Base-by-base conservation (phyloP, 2,113 vertebrate species). In the Ammodytes marinus region DNA sequence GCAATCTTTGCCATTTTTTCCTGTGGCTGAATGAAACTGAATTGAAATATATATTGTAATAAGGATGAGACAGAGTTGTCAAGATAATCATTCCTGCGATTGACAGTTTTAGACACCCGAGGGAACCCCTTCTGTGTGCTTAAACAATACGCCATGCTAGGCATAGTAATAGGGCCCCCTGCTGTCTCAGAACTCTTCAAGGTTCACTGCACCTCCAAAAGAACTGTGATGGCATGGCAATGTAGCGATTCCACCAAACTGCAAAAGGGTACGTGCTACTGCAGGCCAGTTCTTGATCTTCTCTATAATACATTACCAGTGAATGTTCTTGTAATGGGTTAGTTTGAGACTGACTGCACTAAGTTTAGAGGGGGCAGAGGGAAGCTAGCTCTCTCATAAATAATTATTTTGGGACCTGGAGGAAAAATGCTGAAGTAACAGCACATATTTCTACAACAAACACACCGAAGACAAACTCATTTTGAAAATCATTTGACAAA, bases 281-380 rank as follows among this genome's bases (percentile, higher is more conserved):
- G 64, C 87, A 76, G 61, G 83, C 66, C 76, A 73, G 53, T 66
- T 64, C 80, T 82, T 81, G 74, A 69, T 86, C 86, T 90, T 79
- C 86, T 92, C 74, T 80, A 88, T 86, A 65, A 91, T 88, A 83
- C 78, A 91, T 91, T 76, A 89, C 46, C 85, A 82, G 74, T 82
- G 83, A 27, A 86, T 88, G 86, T 87, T 88, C 61, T 81, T 89
- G 83, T 84, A 69, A 86, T 69, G 77, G 86, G 79, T 83, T 86
- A 75, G 79, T 89, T 87, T 84, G 78, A 87, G 80, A 83, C 74
- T 78, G 73, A 72, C 77, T 84, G 80, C 69, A 54, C 59, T 77
- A 73, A 75, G 79, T 85, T 86, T 69, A 66, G 63, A 88, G 52
- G 46, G 67, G 78, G 80, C 66, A 75, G 78, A 66, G 52, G 50